Evolutionary conservation across 2,797 vertebrate genomes (phyloP).

Genomic region (Sorex maritimensis): DNA sequence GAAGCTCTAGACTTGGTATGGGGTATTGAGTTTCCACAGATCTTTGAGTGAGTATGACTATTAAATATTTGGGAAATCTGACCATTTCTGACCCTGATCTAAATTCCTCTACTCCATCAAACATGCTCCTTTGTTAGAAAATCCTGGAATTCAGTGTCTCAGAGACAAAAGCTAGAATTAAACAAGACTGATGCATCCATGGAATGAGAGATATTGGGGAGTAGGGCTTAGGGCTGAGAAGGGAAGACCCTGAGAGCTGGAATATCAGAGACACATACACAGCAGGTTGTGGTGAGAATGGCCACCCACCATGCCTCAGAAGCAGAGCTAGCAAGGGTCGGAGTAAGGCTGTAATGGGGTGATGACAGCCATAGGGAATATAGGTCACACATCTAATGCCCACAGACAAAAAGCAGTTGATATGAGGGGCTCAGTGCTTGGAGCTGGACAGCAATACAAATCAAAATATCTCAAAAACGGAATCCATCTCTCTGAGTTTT

Average conservation of each 20-base stretch:
- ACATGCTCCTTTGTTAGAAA: background rate
- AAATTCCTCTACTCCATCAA: background rate
- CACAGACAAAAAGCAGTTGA: background rate
- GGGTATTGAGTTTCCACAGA: background rate
- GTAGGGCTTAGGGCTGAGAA: background rate
- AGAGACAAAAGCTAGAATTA: background rate
- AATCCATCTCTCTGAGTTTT: background rate
- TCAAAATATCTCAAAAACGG: slow-evolving; percentile 16
- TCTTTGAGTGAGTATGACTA: slow-evolving; percentile 12
- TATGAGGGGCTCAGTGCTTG: background rate
- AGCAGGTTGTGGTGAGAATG: background rate
- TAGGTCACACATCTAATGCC: background rate
- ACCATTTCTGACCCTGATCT: background rate
- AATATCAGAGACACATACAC: accelerated
- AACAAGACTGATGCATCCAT: background rate
- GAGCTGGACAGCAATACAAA: background rate
- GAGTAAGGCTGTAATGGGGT: background rate
- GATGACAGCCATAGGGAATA: background rate
- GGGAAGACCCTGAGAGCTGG: background rate
- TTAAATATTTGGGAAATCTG: background rate
- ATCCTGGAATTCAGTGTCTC: background rate
- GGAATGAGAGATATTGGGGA: background rate
- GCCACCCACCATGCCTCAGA: too few relatives aligned
- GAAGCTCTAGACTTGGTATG: background rate
- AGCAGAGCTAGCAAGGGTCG: too few relatives aligned